Base-by-base conservation (phyloP, 1,140 invertebrate species). In the Acromyrmex echinatior region DNA sequence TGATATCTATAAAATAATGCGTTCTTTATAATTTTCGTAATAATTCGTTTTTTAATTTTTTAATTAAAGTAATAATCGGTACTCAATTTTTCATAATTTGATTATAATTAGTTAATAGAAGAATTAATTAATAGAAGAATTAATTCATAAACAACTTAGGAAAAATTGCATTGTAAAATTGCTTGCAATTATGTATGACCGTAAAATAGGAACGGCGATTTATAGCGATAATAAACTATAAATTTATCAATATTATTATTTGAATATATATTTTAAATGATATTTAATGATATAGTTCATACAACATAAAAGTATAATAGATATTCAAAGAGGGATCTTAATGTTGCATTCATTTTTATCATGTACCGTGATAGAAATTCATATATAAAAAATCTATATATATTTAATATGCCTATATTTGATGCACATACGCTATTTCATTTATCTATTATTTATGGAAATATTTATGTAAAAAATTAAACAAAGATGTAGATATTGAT, bases 401-500 rank as follows among this genome's bases (percentile, higher is more conserved):
- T 45, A 45, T 12, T 45, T 45, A 45, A 45, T 45, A 45, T 45
- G 9, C 9, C 10, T 45, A 45, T 45, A 45, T 45, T 9, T 45
- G 1, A 0, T 45, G 9, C 1, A 45, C 9, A 3, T 45, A 7
- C 6, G 9, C 39, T 10, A 45, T 45, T 45, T 45, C 39, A 39
- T 0, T 39, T 39, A 9, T 39, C 6, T 10, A 39, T 39, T 45
- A 45, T 45, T 45, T 12, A 45, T 45, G 9, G 39, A 45, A 45
- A 45, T 45, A 45, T 45, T 45, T 45, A 45, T 45, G 39, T 45
- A 45, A 45, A 45, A 45, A 45, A 45, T 45, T 45, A 45, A 45
- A 45, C 9, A 10, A 45, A 10, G 9, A 45, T 2, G 7, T 45
- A 7, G 39, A 45, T 45, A 89, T 76, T 56, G 58, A 88, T 28